These are phyloP conservation scores for Atta colombica DNA, from an alignment of 1,140 invertebrate genomes.

Conservation along the genomic window DNA sequence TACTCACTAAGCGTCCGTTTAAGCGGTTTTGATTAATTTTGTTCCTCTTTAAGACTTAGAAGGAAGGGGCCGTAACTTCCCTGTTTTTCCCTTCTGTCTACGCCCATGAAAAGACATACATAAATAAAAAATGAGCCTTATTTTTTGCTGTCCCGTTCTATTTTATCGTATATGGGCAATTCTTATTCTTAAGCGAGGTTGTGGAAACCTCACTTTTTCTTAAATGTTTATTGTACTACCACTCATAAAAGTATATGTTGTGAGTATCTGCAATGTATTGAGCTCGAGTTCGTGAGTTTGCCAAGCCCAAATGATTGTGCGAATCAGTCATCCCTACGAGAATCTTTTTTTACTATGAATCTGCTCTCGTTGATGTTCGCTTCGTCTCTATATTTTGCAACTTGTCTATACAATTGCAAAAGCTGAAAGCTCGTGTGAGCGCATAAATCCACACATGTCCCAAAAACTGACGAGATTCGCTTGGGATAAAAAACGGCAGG, in stretches of 20 bases:
- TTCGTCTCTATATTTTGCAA: conserved; percentile 48
- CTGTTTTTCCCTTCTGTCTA: no score
- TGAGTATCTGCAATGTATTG: no score
- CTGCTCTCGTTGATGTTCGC: not conserved
- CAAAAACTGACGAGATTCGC: conserved; percentile 44
- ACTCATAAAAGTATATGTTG: not conserved
- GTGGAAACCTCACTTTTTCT: not conserved
- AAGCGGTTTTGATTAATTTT: no score
- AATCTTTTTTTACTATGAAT: not conserved
- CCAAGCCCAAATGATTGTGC: not conserved
- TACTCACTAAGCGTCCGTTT: no score
- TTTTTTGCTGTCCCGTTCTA: not conserved
- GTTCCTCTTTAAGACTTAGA: no score
- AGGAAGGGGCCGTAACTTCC: no score
- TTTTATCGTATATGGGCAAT: not conserved
- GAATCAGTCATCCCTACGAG: conserved; percentile 1
- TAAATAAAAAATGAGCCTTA: not conserved
- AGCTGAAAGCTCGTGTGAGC: not conserved
- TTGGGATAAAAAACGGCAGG: conserved; percentile 14
- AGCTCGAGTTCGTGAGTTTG: not conserved
- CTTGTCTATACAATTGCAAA: conserved; percentile 39
- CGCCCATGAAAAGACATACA: no score
- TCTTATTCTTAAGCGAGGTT: not conserved
- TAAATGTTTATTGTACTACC: not conserved
- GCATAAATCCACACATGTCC: conserved; percentile 42